Conservation (phyloP, 2,797 vertebrate genomes). For the Hozukius guyotensis region DNA sequence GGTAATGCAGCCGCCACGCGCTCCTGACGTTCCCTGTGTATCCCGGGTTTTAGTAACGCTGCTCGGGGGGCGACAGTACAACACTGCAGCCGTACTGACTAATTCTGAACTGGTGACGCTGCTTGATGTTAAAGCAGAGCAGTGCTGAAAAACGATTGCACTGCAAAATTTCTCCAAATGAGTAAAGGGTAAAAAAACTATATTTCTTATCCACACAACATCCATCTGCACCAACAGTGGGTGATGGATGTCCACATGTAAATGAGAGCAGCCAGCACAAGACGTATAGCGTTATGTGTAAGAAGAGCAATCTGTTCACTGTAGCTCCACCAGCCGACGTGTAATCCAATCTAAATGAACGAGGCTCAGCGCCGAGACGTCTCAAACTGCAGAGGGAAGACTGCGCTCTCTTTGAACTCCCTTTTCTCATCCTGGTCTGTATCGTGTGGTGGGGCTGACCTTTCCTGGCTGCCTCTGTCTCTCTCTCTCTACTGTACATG, state of each 20-base stretch:
- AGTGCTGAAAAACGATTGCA: not conserved
- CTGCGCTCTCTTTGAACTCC: constrained; percentile 20
- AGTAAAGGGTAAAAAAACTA: constrained; percentile 20
- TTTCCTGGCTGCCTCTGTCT: constrained; percentile 32
- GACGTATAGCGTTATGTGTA: constrained; percentile 22
- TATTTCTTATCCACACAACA: constrained; percentile 15
- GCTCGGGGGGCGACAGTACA: not conserved
- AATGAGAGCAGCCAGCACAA: constrained; percentile 44
- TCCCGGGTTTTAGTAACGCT: not conserved
- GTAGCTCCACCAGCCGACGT: constrained; percentile 10
- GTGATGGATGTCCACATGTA: constrained; percentile 59
- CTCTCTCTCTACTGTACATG: not conserved
- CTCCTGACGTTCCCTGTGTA: too few species aligned
- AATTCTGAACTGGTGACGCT: not conserved
- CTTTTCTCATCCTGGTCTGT: constrained; percentile 23
- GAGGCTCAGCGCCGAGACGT: not conserved
- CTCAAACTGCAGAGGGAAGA: constrained; percentile 15
- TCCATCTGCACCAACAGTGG: constrained; percentile 37
- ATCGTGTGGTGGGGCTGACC: constrained; percentile 26
- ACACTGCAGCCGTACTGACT: not conserved
- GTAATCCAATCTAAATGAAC: constrained; percentile 39
- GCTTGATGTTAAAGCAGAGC: constrained; percentile 7
- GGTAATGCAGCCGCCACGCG: too few species aligned
- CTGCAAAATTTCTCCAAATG: constrained; percentile 11
- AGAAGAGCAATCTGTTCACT: constrained; percentile 50